Conservation (phyloP, 2,888 invertebrate species). For the Watsonalla cultraria region DNA sequence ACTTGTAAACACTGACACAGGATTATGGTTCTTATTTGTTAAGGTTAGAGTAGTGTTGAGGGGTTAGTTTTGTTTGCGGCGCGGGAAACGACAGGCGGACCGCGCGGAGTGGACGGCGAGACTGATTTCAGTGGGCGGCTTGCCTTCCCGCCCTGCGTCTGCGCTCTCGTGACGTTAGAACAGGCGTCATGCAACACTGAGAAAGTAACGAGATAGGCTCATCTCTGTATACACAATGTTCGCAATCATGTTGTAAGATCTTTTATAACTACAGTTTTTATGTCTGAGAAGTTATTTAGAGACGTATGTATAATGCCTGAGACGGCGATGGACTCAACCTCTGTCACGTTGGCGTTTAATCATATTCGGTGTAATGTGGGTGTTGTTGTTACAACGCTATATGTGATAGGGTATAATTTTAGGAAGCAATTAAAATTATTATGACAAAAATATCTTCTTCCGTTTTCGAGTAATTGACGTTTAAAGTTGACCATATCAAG, state of each 20-base stretch:
- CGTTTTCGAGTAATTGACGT: no score
- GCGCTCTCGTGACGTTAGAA: slow-evolving; percentile 33
- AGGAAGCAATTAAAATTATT: no score
- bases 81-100: slow-evolving; percentile 72
- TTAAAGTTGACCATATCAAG: no score
- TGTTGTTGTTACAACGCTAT: no score
- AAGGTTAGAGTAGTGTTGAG: slow-evolving; percentile 19
- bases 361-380: no score
- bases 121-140: slow-evolving; percentile 74
- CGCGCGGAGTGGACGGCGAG: slow-evolving; percentile 79
- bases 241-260: neutral
- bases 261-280: no score
- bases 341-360: no score
- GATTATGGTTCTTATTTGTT: slow-evolving; percentile 26
- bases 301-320: no score
- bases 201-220: slow-evolving; percentile 20
- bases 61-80: slow-evolving; percentile 34
- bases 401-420: no score
- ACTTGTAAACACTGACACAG: slow-evolving; percentile 27
- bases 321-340: no score
- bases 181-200: slow-evolving; percentile 56
- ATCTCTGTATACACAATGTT: slow-evolving; percentile 1
- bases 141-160: slow-evolving; percentile 42
- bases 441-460: no score
- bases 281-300: no score